Evolutionary conservation across 2,113 vertebrate species (phyloP).

Genomic region (Saccopteryx bilineata): DNA sequence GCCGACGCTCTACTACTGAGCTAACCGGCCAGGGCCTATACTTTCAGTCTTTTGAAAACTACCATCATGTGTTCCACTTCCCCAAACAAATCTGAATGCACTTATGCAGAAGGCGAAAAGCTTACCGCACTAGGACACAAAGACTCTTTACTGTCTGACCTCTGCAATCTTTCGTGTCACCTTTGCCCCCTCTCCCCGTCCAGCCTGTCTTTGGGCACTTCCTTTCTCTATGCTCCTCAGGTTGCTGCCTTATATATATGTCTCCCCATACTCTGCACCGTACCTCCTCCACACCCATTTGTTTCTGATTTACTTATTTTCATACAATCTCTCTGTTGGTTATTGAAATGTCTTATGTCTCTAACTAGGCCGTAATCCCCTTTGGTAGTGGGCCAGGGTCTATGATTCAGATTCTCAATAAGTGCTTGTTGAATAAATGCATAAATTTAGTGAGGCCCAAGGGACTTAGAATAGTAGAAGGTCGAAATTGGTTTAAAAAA

Average conservation of each 20-base stretch:
- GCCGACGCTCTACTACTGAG: no score
- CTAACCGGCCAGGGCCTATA: not conserved
- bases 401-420: slow-evolving; percentile 25
- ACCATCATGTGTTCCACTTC: not conserved
- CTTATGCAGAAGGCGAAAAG: not conserved
- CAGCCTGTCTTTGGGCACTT: not conserved
- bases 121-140: not conserved
- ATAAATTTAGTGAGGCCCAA: not conserved
- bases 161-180: not conserved
- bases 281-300: not conserved
- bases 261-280: not conserved
- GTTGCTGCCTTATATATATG: not conserved
- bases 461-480: not conserved
- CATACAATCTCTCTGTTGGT: not conserved
- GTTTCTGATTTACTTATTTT: slow-evolving; percentile 32
- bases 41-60: not conserved
- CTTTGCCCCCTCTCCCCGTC: not conserved
- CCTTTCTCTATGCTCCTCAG: not conserved
- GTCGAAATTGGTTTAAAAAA: not conserved
- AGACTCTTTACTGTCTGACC: not conserved
- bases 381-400: not conserved
- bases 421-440: not conserved
- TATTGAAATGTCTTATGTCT: slow-evolving; percentile 2
- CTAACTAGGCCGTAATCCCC: not conserved
- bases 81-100: not conserved